Conservation (phyloP, 2,797 vertebrate species). For the Gallinago solitaria region DNA sequence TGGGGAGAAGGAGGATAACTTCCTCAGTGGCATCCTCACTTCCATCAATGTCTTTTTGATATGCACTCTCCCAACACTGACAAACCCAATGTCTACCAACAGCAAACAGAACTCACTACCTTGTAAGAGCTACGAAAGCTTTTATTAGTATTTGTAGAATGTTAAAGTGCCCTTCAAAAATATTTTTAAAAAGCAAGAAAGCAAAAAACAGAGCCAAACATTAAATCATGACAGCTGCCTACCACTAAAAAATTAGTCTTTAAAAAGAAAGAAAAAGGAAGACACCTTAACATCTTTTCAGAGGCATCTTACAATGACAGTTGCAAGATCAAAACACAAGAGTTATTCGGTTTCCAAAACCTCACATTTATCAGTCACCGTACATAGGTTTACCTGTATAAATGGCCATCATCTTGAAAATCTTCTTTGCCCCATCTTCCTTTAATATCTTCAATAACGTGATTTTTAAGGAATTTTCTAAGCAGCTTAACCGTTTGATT, state of each 20-base stretch:
- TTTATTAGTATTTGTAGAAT: neutral
- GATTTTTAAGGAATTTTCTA: conserved; percentile 93
- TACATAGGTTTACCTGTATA: conserved; percentile 85
- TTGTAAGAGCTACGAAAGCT: neutral
- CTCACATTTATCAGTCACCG: accelerated
- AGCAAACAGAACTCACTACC: neutral
- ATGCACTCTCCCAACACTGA: neutral
- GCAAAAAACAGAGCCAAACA: neutral
- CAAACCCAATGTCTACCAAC: neutral
- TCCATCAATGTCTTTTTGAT: neutral
- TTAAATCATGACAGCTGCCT: neutral
- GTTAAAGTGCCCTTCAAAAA: neutral
- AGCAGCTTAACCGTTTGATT: conserved; percentile 91
- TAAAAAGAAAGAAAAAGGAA: neutral
- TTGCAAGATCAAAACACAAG: neutral
- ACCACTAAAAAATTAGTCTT: neutral
- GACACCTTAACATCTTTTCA: neutral
- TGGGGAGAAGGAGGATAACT: accelerated
- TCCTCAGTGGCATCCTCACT: neutral
- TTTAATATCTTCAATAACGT: conserved; percentile 94
- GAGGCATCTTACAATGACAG: neutral
- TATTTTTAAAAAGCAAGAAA: neutral
- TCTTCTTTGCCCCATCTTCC: conserved; percentile 93
- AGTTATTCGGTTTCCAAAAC: neutral
- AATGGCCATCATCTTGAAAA: conserved; percentile 87